Evolutionary conservation across 2,888 invertebrate genomes (phyloP), one percentile per base, ranked within the genome.

Genomic region (Idaea biselata): DNA sequence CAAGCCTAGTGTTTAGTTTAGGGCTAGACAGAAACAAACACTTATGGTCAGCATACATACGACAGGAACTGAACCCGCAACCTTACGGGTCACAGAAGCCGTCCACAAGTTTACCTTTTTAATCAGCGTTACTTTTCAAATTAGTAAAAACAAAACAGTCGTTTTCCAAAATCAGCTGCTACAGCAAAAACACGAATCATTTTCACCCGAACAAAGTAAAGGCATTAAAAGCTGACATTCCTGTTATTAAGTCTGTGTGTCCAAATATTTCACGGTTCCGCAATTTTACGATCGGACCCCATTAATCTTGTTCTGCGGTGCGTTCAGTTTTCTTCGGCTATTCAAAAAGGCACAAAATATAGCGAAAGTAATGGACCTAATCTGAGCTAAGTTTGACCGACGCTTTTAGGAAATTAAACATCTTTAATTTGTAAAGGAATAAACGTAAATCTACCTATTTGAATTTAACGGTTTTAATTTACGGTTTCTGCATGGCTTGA

Each of bases 251-350:
- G 71, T 68, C 68, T 70, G 62, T 68, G 67, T 63, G 71, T 63
- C 69, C 71, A 72, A 72, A 72, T 74, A 74, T 75, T 73, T 73
- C 68, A 73, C 72, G 70, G 70, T 67, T 65, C 69, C 67, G 70
- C 71, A 67, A 70, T 70, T 75, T 75, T 73, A 73, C 71, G 72
- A 71, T 71, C 66, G 67, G 61, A 59, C 64, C 59, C 62, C 71
- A 74, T 74, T 73, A 74, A 74, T 74, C 72, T 71, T 71, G 68
- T 67, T 70, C 67, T 64, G 67, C 68, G 69, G 66, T 64, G 62
- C 67, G 70, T 64, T 68, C 66, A 54, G 56, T 64, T 63, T 60
- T 65, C 60, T 60, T 58, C 59, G 66, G 67, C 63, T 64, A 63
- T 63, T 60, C 59, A 44, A 44, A 44, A 44, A 44, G 44, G 63